Evolutionary conservation across 2,113 vertebrate genomes (phyloP).

Genomic region (Carollia perspicillata): DNA sequence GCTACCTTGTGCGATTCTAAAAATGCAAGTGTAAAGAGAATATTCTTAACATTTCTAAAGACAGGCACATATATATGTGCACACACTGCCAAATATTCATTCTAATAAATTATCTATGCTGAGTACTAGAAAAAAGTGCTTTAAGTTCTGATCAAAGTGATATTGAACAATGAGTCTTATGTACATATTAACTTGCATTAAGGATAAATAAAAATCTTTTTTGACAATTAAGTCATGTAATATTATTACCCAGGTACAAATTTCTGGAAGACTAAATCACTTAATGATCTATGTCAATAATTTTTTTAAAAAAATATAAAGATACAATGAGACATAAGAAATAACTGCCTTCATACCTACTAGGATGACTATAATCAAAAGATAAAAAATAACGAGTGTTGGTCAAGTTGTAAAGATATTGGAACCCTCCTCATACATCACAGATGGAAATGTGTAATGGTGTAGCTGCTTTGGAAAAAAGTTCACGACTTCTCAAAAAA

Average conservation of each 20-base stretch:
- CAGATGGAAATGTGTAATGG: background rate
- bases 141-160: background rate
- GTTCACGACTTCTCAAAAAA: background rate
- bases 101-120: background rate
- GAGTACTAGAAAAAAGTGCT: background rate
- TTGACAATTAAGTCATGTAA: background rate
- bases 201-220: background rate
- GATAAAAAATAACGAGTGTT: too few relatives aligned
- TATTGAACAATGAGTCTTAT: background rate
- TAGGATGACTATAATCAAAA: background rate
- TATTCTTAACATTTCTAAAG: background rate
- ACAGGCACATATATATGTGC: background rate
- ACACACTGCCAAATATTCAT: background rate
- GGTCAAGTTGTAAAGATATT: too few relatives aligned
- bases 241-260: background rate
- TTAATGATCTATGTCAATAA: background rate
- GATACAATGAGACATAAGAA: background rate
- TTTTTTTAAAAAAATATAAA: background rate
- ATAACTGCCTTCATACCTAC: background rate
- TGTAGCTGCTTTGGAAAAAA: background rate
- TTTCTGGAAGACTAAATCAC: background rate
- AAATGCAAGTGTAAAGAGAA: background rate
- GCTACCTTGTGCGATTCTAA: background rate
- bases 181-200: background rate
- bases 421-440: too few relatives aligned